phyloP scores from a whole-genome alignment of 1,140 invertebrate species.

The Hypothenemus hampei region DNA sequence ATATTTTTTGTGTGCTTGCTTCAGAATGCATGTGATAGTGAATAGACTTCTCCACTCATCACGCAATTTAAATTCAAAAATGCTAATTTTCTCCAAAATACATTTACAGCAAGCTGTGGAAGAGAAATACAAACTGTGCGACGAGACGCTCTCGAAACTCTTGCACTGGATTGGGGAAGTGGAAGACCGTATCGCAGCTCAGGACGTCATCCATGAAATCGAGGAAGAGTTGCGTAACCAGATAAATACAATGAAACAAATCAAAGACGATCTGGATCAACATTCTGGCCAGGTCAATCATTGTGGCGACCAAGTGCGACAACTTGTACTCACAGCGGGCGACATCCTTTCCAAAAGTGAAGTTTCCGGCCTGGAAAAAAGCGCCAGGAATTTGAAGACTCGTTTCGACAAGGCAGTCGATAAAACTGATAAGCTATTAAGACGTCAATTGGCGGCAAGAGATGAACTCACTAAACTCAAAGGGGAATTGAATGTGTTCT shows the following conservation, averaged over 20 bases:
- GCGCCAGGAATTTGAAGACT: slow-evolving; percentile 74
- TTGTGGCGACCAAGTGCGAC: slow-evolving; percentile 86
- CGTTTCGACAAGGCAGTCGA: slow-evolving; percentile 77
- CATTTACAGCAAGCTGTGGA: slow-evolving; percentile 81
- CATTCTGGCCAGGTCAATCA: slow-evolving; percentile 80
- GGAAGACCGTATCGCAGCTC: slow-evolving; percentile 80
- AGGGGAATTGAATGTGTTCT: slow-evolving; percentile 72
- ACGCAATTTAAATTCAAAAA: too few species aligned
- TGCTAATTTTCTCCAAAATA: too few species aligned
- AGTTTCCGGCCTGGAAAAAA: slow-evolving; percentile 77
- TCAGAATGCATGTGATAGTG: slow-evolving; percentile 38
- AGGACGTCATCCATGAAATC: slow-evolving; percentile 84
- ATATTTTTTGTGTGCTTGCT: slow-evolving; percentile 37
- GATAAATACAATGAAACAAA: slow-evolving; percentile 82
- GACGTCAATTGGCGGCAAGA: slow-evolving; percentile 68
- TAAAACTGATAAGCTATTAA: slow-evolving; percentile 71
- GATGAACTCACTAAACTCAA: slow-evolving; percentile 87
- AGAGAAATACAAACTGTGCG: slow-evolving; percentile 88
- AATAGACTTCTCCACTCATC: too few species aligned
- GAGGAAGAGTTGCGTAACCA: slow-evolving; percentile 84
- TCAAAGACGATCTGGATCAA: slow-evolving; percentile 86
- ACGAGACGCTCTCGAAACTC: slow-evolving; percentile 76
- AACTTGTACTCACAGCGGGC: slow-evolving; percentile 82
- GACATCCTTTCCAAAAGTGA: slow-evolving; percentile 88
- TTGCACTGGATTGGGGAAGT: slow-evolving; percentile 83